A percentile compares a stretch with the other conserved stretches of the same genome.
These are phyloP conservation scores for Sebastes variabilis DNA, from an alignment of 2,797 vertebrate species.

Conservation along the genomic window DNA sequence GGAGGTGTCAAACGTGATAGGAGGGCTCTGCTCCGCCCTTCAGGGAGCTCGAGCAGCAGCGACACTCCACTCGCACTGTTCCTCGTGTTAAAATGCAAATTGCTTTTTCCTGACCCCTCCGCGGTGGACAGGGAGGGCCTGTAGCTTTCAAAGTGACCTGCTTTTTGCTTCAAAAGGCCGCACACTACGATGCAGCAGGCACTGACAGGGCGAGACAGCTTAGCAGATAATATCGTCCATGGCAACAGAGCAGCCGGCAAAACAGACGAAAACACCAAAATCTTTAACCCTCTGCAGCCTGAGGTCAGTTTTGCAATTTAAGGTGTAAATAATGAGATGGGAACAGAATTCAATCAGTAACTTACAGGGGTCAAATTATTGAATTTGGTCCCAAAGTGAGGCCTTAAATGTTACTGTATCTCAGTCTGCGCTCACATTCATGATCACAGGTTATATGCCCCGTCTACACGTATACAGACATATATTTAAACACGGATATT, in stretches of 20 bases:
- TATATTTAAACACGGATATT: too few relatives aligned
- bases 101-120: conserved; percentile 64
- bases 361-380: not conserved
- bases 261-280: conserved; percentile 10
- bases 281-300: conserved; percentile 13
- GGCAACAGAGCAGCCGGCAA: conserved; percentile 8
- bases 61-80: conserved; percentile 34
- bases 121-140: conserved; percentile 35
- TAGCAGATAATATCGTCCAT: conserved; percentile 28
- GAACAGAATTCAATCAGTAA: not conserved
- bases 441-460: not conserved
- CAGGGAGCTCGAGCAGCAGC: conserved; percentile 48
- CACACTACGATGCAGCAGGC: conserved; percentile 27
- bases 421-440: not conserved
- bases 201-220: conserved; percentile 19
- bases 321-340: not conserved
- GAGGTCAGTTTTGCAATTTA: not conserved
- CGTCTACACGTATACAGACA: too few relatives aligned
- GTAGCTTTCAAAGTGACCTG: conserved; percentile 68
- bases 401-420: not conserved
- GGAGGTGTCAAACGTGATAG: conserved; percentile 55
- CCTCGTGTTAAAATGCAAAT: conserved; percentile 71
- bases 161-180: conserved; percentile 45
- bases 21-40: conserved; percentile 46
- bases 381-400: not conserved